These are phyloP conservation scores for Zenarchopterus dispar DNA, from an alignment of 2,797 vertebrate genomes.

Conservation along the genomic window DNA sequence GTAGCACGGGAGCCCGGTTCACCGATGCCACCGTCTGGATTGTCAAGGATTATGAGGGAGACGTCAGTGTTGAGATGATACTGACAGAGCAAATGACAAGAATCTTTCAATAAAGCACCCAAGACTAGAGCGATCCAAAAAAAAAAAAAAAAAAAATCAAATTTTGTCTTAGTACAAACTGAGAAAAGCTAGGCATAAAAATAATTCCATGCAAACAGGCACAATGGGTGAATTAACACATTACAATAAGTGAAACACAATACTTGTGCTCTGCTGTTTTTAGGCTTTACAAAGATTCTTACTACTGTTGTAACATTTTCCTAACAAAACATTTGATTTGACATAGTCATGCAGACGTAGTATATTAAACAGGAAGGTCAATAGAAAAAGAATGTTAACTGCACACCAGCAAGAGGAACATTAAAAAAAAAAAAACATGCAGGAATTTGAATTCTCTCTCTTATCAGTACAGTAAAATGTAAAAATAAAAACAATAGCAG, in stretches of 20 bases:
- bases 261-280: constrained; percentile 51
- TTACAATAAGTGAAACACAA: constrained; percentile 55
- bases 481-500: constrained; percentile 56
- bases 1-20: constrained; percentile 37
- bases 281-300: constrained; percentile 35
- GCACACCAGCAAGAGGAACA: constrained; percentile 28
- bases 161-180: constrained; percentile 37
- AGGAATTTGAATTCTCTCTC: constrained; percentile 49
- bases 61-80: constrained; percentile 52
- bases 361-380: constrained; percentile 33
- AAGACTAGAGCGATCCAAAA: constrained; percentile 47
- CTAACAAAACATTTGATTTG: constrained; percentile 57
- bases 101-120: constrained; percentile 45
- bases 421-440: constrained; percentile 43
- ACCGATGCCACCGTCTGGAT: constrained; percentile 59
- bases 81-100: constrained; percentile 43
- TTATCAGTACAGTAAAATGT: constrained; percentile 39
- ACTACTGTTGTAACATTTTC: constrained; percentile 39
- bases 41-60: constrained; percentile 54
- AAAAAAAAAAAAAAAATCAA: constrained; percentile 36
- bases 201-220: constrained; percentile 70
- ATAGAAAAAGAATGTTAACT: constrained; percentile 41
- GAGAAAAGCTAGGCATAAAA: constrained; percentile 44
- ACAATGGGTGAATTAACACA: constrained; percentile 66
- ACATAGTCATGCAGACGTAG: constrained; percentile 68